Conservation (phyloP, 2,888 invertebrate species). For the Pseudolycoriella hygida region DNA sequence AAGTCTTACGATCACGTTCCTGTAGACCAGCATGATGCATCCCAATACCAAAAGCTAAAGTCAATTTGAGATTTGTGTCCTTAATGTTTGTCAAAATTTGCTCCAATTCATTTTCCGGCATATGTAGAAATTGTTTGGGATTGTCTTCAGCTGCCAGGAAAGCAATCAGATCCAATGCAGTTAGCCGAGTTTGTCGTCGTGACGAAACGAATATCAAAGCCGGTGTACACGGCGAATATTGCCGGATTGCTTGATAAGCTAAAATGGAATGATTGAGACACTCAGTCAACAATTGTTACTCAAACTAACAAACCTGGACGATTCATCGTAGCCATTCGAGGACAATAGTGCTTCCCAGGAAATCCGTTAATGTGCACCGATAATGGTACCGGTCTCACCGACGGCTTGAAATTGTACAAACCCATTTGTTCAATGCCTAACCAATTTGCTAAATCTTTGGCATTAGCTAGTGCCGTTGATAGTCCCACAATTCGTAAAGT, state of each 20-base stretch:
- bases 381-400: conserved; percentile 92
- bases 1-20: conserved; percentile 75
- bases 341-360: conserved; percentile 96
- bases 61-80: conserved; percentile 83
- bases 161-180: conserved; percentile 86
- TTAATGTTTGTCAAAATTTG: conserved; percentile 49
- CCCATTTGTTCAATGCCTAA: conserved; percentile 77
- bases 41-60: conserved; percentile 92
- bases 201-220: conserved; percentile 91
- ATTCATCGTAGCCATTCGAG: conserved; percentile 99
- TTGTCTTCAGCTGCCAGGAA: conserved; percentile 79
- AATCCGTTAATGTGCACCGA: conserved; percentile 85
- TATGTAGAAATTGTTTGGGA: conserved; percentile 88
- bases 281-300: too few relatives aligned
- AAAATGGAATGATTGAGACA: too few relatives aligned
- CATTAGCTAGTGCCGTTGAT: conserved; percentile 95
- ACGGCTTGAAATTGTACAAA: conserved; percentile 93
- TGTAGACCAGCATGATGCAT: conserved; percentile 96
- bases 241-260: conserved; percentile 84
- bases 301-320: conserved; percentile 39
- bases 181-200: conserved; percentile 86
- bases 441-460: conserved; percentile 93
- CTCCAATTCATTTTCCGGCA: conserved; percentile 73
- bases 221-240: conserved; percentile 83
- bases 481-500: conserved; percentile 81